Evolutionary conservation across 2,888 invertebrate species (phyloP), one percentile per base, ranked within the genome.

Genomic region (Ormyrus pomaceus): DNA sequence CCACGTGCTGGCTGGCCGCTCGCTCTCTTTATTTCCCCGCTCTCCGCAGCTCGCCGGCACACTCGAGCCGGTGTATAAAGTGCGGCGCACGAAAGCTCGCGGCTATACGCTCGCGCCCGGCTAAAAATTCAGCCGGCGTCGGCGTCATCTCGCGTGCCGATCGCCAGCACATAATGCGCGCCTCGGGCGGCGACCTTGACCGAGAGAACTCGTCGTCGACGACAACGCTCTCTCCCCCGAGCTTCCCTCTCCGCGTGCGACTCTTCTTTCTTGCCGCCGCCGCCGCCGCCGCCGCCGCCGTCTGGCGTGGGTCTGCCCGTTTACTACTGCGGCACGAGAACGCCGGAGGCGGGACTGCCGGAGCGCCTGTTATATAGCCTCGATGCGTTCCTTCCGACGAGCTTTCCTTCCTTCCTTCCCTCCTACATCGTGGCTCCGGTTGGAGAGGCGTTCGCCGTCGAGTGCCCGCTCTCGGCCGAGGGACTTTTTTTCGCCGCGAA

Each of bases 231-330:
- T 19, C 19, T 19, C 19, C 2, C 19, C 1, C 19, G 13, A 5
- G 8, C 46, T 62, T 13, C 5, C 7, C 51, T 13, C 58, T 50
- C 19, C 48, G 13, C 46, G 19, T 59, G 7, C 69, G 69, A 11
- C 48, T 59, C 59, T 50, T 59, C 71, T 50, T 50, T 50, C 50
- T 7, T 61, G 34, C 71, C 19, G 19, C 50, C 50, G 48, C 64
- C 19, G 1, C 19, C 50, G 64, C 64, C n/a, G 50, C 19, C 34
- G 48, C 19, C 9, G 64, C n/a, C 50, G 65, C n/a, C 11, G 71
- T 71, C 71, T 71, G 71, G 71, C 59, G 19, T 61, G 71, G 45
- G 71, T 71, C 71, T 71, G 55, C 59, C 48, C 71, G 59, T 71
- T 71, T 71, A 71, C 71, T 71, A 61, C 61, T 71, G 53, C 61